These are phyloP conservation scores for Callosobruchus maculatus DNA, from an alignment of 2,888 invertebrate genomes.

Conservation along the genomic window DNA sequence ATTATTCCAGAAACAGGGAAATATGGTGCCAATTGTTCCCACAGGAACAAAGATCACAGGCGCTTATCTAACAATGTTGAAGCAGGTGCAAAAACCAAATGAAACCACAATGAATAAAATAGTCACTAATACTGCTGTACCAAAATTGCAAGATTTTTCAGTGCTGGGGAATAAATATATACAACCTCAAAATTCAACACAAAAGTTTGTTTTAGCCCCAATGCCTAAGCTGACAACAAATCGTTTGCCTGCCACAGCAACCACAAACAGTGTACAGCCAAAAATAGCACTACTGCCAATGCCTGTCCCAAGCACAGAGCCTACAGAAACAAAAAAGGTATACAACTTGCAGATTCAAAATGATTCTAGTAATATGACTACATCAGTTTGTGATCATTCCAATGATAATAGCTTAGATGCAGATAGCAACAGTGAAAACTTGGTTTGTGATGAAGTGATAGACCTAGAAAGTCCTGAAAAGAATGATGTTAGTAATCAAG, in stretches of 20 bases:
- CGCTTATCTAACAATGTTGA: conserved; percentile 56
- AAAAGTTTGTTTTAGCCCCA: conserved; percentile 58
- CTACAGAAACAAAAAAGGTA: conserved; percentile 50
- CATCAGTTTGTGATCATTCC: conserved; percentile 53
- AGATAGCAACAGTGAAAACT: conserved; percentile 40
- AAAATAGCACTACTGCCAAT: conserved; percentile 45
- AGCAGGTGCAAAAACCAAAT: conserved; percentile 52
- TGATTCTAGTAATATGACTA: conserved; percentile 42
- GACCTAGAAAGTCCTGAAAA: conserved; percentile 43
- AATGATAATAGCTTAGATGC: conserved; percentile 27
- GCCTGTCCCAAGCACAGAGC: conserved; percentile 29
- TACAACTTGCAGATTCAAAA: conserved; percentile 52
- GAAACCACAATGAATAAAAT: conserved; percentile 43
- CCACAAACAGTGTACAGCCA: conserved; percentile 53
- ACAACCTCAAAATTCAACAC: conserved; percentile 27
- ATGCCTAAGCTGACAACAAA: conserved; percentile 59
- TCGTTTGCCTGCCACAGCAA: conserved; percentile 55
- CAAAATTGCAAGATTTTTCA: conserved; percentile 17
- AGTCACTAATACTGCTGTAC: conserved; percentile 14
- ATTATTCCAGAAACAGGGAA: conserved; percentile 55
- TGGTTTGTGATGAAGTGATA: conserved; percentile 52
- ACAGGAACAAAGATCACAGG: conserved; percentile 53
- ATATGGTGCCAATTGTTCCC: conserved; percentile 47
- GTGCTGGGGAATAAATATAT: conserved; percentile 34
- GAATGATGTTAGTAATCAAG: conserved; percentile 33